Evolutionary conservation across 2,797 vertebrate species (phyloP), one percentile per base, ranked within the genome.

Genomic region (Phoxinus dragarum): DNA sequence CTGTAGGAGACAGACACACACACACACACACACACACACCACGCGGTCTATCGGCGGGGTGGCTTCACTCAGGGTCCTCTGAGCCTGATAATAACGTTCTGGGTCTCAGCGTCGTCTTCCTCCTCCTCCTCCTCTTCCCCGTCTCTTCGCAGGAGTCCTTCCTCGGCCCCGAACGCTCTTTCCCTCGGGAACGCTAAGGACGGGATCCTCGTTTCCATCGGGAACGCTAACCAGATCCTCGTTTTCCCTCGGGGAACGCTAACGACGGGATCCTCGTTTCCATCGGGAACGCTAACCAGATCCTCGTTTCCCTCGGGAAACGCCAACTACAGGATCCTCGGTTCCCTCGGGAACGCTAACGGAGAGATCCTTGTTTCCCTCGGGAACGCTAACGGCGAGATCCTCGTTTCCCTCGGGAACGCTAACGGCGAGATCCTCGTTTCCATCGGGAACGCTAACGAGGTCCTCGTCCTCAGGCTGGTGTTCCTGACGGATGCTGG

Each of bases 331-430:
- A 27, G 27, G 42, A 42, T 92, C 91, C 93, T 93, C 84, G 52
- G 72, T 93, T 94, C 84, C 89, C 92, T 44, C 93, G 93, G 31
- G 61, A 66, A 64, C 11, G 19, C 47, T 87, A 67, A 42, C 42
- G 42, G 27, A 27, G 27, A 11, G 44, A 47, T 47, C 44, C 12
- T 47, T 3, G 12, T 88, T 87, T 47, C 85, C 86, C 38, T 86
- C 88, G 0, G 68, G 54, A 11, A 78, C 4, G 12, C 44, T 47
- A 3, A 47, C 12, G 27, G 27, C 1, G 44, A 1, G 44, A 47
- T 92, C 91, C 93, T 93, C 84, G 44, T 76, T 93, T 94, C 83
- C 89, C 92, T 44, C 92, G 93, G 31, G 61, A 64, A 64, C 7
- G 19, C 47, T 87, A 61, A 10, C 42, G 27, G 27, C 27, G 40